Evolutionary conservation across 2,888 invertebrate genomes (phyloP).

Genomic region (Phengaris arion): DNA sequence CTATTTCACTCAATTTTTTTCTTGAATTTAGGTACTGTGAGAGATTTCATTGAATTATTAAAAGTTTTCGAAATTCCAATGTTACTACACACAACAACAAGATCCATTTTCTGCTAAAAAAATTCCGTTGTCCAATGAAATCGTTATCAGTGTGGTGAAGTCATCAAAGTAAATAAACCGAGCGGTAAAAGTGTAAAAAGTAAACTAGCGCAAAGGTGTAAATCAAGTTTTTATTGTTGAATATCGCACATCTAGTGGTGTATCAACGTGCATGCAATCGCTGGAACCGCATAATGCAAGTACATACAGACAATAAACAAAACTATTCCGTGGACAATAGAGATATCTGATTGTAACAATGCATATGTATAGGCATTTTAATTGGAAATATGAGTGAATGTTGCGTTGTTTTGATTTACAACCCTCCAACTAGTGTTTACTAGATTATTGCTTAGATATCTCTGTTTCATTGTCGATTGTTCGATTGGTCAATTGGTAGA

Average conservation of each 20-base stretch:
- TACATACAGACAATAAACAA: constrained; percentile 49
- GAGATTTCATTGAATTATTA: too few relatives aligned
- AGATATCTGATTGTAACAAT: constrained; percentile 69
- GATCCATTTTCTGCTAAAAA: not conserved
- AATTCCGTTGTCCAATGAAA: constrained; percentile 9
- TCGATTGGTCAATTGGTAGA: not conserved
- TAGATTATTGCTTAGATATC: constrained; percentile 38
- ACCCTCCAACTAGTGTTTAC: constrained; percentile 48
- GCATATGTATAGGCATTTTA: constrained; percentile 72
- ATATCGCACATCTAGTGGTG: constrained; percentile 37
- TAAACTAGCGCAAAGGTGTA: constrained; percentile 31
- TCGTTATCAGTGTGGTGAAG: constrained; percentile 22
- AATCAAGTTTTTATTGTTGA: constrained; percentile 37
- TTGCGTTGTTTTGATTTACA: constrained; percentile 57
- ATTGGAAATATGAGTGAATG: constrained; percentile 72
- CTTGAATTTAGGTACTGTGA: too few relatives aligned
- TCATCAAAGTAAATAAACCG: constrained; percentile 32
- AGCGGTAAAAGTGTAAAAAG: constrained; percentile 27
- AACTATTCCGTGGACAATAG: constrained; percentile 70
- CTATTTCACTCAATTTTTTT: too few relatives aligned
- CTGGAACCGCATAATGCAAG: constrained; percentile 61
- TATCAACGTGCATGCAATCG: constrained; percentile 53
- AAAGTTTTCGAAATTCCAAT: not conserved
- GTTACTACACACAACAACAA: not conserved
- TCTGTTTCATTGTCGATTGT: constrained; percentile 1